Percentiles rank a stretch among this genome's conserved stretches.
phyloP scores from a whole-genome alignment of 23 tunicate species.

The Clavelina lepadiformis region DNA sequence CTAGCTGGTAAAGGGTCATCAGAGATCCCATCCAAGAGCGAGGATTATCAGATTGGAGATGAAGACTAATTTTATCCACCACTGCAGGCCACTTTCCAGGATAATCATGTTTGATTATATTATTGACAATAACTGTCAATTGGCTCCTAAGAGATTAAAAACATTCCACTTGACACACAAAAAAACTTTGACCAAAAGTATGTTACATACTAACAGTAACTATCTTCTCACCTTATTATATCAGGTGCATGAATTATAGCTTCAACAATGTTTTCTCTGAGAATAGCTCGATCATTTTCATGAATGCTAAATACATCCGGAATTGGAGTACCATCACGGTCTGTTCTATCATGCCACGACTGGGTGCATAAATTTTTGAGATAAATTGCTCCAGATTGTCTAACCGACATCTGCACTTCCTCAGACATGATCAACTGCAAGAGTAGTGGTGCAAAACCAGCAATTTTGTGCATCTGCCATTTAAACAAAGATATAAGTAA shows the following conservation, averaged over 20 bases:
- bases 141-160: slow-evolving; percentile 53
- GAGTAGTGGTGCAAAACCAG: slow-evolving; percentile 81
- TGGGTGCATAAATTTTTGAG: slow-evolving; percentile 81
- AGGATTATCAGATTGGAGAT: slow-evolving; percentile 63
- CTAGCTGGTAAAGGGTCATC: slow-evolving; percentile 78
- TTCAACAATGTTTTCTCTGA: slow-evolving; percentile 92
- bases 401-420: slow-evolving; percentile 68
- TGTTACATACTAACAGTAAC: too few relatives aligned
- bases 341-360: slow-evolving; percentile 66
- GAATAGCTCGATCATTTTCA: slow-evolving; percentile 75
- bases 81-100: slow-evolving; percentile 93
- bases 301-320: slow-evolving; percentile 80
- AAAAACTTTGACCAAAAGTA: too few relatives aligned
- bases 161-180: background rate
- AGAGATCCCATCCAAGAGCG: slow-evolving; percentile 92
- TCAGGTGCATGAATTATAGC: slow-evolving; percentile 95
- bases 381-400: slow-evolving; percentile 96
- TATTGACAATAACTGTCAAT: slow-evolving; percentile 68
- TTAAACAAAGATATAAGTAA: background rate
- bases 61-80: slow-evolving; percentile 44
- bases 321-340: slow-evolving; percentile 49
- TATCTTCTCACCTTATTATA: slow-evolving; percentile 42
- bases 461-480: slow-evolving; percentile 82
- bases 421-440: slow-evolving; percentile 85
- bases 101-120: slow-evolving; percentile 84